phyloP scores from a whole-genome alignment of 2,797 vertebrate species.

The Micromesistius poutassou region DNA sequence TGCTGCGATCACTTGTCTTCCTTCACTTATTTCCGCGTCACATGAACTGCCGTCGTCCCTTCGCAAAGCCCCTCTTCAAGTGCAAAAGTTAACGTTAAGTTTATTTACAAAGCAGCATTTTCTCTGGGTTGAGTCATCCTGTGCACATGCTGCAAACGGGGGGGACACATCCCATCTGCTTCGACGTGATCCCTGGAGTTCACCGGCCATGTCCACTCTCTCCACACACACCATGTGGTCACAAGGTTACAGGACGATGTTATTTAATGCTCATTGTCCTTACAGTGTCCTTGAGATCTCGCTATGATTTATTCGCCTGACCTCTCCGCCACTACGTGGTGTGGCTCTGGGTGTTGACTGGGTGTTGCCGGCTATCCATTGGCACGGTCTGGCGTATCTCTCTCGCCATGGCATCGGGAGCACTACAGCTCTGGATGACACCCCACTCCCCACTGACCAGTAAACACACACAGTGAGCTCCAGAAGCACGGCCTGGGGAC shows the following conservation, averaged over 20 bases:
- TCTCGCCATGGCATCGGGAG: constrained; percentile 4
- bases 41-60: too few relatives aligned
- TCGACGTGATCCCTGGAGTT: neutral
- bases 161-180: constrained; percentile 14
- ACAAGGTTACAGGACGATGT: constrained; percentile 2
- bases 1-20: neutral
- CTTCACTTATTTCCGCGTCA: neutral
- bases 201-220: constrained; percentile 6
- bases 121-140: constrained; percentile 17
- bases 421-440: neutral
- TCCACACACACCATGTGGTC: neutral
- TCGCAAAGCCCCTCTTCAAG: neutral
- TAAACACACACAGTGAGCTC: constrained; percentile 2
- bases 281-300: constrained; percentile 5
- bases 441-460: neutral
- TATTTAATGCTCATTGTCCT: neutral
- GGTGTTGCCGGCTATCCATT: neutral
- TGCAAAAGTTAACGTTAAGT: neutral
- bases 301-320: constrained; percentile 3
- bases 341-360: neutral
- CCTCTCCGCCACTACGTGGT: neutral
- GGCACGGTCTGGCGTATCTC: neutral
- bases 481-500: neutral
- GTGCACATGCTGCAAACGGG: constrained; percentile 6
- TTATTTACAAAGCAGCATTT: constrained; percentile 18